Conservation (phyloP, 2,797 vertebrate species). For the Benthosema pterotum region DNA sequence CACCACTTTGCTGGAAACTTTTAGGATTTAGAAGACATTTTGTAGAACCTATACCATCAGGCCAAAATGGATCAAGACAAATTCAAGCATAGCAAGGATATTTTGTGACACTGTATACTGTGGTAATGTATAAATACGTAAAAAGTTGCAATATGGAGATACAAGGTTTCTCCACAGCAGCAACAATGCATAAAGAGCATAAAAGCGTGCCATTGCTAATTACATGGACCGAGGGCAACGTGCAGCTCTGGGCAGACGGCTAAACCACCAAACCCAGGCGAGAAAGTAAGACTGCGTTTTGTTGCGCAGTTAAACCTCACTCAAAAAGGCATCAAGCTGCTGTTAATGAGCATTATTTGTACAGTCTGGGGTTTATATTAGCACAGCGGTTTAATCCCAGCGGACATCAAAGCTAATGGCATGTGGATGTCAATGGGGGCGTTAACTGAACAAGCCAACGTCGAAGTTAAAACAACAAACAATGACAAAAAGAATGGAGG, state of each 20-base stretch:
- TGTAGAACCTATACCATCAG: too few species aligned
- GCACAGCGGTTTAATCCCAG: neutral
- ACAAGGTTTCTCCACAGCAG: too few species aligned
- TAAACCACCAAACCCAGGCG: slow-evolving; percentile 19
- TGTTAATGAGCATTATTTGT: slow-evolving; percentile 3
- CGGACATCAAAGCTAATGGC: neutral
- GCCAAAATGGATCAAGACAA: too few species aligned
- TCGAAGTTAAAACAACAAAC: neutral
- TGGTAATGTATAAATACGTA: too few species aligned
- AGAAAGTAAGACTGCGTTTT: slow-evolving; percentile 11
- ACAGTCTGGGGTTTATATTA: neutral
- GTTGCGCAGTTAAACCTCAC: slow-evolving; percentile 1
- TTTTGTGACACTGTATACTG: too few species aligned
- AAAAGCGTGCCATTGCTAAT: slow-evolving; percentile 18
- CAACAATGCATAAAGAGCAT: slow-evolving; percentile 9
- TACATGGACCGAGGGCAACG: slow-evolving; percentile 15
- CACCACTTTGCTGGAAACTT: too few species aligned
- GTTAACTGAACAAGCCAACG: neutral
- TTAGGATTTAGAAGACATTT: too few species aligned
- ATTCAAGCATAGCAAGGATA: too few species aligned
- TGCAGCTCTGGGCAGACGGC: neutral
- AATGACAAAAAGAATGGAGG: neutral
- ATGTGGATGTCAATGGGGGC: neutral
- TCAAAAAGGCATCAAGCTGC: neutral
- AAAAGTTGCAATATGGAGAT: too few species aligned